Conservation (phyloP, 2,888 invertebrate genomes). For the Cordilura impudica region DNA sequence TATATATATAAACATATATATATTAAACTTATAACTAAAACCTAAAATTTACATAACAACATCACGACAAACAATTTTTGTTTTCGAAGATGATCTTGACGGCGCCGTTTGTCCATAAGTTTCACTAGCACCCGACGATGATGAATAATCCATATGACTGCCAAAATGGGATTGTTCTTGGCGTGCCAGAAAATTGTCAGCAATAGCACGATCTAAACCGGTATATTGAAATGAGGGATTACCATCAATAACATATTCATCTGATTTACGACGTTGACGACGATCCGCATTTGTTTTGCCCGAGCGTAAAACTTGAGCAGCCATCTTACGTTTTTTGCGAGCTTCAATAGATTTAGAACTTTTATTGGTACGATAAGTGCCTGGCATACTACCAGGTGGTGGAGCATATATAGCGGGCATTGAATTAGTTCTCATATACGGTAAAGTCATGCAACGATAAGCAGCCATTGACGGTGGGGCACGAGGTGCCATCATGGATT, state of each 20-base stretch:
- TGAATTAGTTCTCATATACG: constrained; percentile 70
- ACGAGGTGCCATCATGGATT: constrained; percentile 67
- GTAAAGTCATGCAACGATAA: constrained; percentile 71
- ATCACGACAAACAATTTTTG: constrained; percentile 74
- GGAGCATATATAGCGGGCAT: constrained; percentile 69
- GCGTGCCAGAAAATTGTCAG: constrained; percentile 75
- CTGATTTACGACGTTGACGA: constrained; percentile 76
- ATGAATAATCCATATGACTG: constrained; percentile 75
- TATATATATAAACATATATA: constrained; percentile 1
- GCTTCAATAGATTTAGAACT: constrained; percentile 69
- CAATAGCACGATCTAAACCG: constrained; percentile 76
- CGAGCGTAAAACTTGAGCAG: constrained; percentile 58
- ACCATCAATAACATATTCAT: constrained; percentile 73
- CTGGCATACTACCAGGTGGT: constrained; percentile 65
- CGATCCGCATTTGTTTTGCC: constrained; percentile 70
- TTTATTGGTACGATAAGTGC: constrained; percentile 72
- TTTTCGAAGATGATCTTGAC: constrained; percentile 68
- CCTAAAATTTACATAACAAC: constrained; percentile 70
- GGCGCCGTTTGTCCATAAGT: constrained; percentile 56
- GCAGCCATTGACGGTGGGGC: constrained; percentile 67
- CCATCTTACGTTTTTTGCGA: constrained; percentile 65
- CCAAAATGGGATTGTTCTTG: constrained; percentile 73
- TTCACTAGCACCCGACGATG: constrained; percentile 70
- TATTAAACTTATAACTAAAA: constrained; percentile 6
- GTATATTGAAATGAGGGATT: constrained; percentile 75